Percentiles rank a stretch among this genome's conserved stretches.
These are phyloP conservation scores for Melipona beecheii DNA, from an alignment of 2,888 invertebrate genomes.

Conservation along the genomic window DNA sequence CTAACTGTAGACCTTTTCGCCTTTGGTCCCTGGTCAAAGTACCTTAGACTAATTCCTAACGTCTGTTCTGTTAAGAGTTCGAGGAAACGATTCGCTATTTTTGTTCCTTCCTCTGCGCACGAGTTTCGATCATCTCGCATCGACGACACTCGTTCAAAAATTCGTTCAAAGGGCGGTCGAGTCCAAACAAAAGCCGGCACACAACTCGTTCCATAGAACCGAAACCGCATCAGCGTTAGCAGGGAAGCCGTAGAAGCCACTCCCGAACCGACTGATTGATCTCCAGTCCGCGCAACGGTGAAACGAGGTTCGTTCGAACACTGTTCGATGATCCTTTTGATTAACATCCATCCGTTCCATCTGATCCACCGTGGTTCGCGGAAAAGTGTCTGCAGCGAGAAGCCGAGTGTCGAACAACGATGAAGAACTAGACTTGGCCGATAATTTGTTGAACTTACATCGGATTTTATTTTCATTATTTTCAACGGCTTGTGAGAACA, in stretches of 20 bases:
- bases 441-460: no score
- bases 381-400: no score
- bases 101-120: background rate
- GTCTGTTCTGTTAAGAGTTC: background rate
- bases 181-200: background rate
- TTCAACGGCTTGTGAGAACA: no score
- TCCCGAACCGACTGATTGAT: conserved; percentile 21
- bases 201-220: background rate
- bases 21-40: no score
- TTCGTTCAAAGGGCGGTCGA: background rate
- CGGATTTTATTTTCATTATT: no score
- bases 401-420: no score
- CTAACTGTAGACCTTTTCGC: no score
- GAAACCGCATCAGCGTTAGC: background rate
- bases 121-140: background rate
- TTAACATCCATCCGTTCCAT: background rate
- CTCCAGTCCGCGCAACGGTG: conserved; percentile 6
- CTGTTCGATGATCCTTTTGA: conserved; percentile 24
- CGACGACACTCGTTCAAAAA: background rate
- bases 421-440: no score
- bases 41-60: background rate
- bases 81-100: background rate
- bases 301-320: conserved; percentile 5
- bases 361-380: background rate
- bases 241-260: conserved; percentile 6